A percentile compares a stretch with the other conserved stretches of the same genome.
These are phyloP conservation scores for Zosterops hypoxanthus DNA, from an alignment of 2,113 vertebrate species.

Conservation along the genomic window DNA sequence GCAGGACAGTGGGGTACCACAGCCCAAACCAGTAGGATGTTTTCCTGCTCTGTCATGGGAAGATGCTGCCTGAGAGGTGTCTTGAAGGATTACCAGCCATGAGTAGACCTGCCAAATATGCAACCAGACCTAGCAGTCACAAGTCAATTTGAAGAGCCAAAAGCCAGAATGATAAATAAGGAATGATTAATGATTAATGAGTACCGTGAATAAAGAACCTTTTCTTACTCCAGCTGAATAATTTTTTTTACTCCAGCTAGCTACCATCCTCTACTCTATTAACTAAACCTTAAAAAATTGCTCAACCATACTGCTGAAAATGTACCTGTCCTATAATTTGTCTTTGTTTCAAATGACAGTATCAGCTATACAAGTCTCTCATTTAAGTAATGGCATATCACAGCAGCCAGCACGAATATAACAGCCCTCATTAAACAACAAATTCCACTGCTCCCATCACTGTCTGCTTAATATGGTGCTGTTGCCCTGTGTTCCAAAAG, in stretches of 20 bases:
- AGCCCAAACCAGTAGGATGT: not conserved
- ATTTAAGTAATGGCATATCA: not conserved
- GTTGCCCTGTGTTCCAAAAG: not conserved
- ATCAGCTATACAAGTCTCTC: not conserved
- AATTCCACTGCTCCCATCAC: not conserved
- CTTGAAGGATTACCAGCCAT: not conserved
- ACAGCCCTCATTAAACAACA: not conserved
- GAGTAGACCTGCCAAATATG: not conserved
- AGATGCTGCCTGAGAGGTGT: not conserved
- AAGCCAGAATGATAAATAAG: not conserved
- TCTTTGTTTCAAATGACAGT: not conserved
- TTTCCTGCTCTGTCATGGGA: not conserved
- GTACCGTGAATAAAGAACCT: not conserved
- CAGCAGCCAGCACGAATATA: not conserved
- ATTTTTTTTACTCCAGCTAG: not conserved
- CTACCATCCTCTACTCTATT: not conserved
- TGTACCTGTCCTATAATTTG: not conserved
- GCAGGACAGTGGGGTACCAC: rapidly evolving
- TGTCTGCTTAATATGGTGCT: not conserved
- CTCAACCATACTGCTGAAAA: not conserved
- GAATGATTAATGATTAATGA: not conserved
- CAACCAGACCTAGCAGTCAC: rapidly evolving
- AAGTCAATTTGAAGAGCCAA: not conserved
- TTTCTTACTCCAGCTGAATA: not conserved
- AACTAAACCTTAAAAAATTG: not conserved